Evolutionary conservation across 2,113 vertebrate genomes (phyloP).

Genomic region (Thalassoma bifasciatum): DNA sequence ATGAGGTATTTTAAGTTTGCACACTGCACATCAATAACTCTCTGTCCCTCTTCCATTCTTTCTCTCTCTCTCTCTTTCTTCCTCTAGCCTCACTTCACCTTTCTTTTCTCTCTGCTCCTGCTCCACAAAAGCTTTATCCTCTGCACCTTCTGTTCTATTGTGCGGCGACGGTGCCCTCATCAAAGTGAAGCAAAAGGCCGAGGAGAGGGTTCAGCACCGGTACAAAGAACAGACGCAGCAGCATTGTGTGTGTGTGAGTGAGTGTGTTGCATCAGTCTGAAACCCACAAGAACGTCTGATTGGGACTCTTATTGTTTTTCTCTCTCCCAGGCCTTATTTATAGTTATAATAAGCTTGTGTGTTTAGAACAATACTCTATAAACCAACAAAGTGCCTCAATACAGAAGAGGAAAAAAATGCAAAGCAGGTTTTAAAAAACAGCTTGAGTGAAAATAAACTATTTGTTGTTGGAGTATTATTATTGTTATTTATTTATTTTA

Average conservation of each 20-base stretch:
- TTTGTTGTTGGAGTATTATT: too few species aligned
- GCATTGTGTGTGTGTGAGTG: constrained; percentile 7
- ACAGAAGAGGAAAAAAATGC: background rate
- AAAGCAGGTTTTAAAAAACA: constrained; percentile 11
- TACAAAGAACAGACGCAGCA: constrained; percentile 43
- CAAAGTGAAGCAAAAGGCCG: constrained; percentile 69
- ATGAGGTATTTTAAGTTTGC: constrained; percentile 14
- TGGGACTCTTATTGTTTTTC: constrained; percentile 19
- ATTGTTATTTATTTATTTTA: too few species aligned
- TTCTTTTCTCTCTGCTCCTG: constrained; percentile 22
- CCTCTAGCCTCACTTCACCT: constrained; percentile 16
- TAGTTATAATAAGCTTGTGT: constrained; percentile 36
- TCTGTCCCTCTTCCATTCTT: background rate
- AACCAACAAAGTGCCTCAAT: constrained; percentile 4
- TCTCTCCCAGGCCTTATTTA: constrained; percentile 2
- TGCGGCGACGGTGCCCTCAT: constrained; percentile 64
- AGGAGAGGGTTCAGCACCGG: constrained; percentile 42
- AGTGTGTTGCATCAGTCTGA: background rate
- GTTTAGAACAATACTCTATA: background rate
- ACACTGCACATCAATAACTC: constrained; percentile 12
- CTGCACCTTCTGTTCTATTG: constrained; percentile 66
- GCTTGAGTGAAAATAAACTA: background rate
- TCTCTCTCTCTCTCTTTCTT: background rate
- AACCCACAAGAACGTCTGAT: constrained; percentile 15
- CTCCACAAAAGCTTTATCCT: constrained; percentile 62